These are phyloP conservation scores for Margaritifera margaritifera DNA, from an alignment of 2,888 invertebrate species.

Conservation along the genomic window DNA sequence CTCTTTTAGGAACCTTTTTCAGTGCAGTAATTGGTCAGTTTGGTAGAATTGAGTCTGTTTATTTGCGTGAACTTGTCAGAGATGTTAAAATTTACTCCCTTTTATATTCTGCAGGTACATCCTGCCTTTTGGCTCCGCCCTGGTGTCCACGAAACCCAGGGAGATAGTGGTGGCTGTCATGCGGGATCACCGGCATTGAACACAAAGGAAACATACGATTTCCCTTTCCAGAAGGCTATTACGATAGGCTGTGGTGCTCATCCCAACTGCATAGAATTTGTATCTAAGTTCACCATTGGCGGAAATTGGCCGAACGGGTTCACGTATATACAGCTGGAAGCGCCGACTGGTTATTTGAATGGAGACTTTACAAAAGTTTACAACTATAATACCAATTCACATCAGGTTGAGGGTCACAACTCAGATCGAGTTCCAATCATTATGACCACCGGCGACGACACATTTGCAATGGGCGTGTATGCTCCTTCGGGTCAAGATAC, in stretches of 20 bases:
- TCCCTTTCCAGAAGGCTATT: constrained; percentile 34
- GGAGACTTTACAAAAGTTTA: constrained; percentile 24
- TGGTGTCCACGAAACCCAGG: constrained; percentile 11
- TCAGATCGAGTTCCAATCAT: constrained; percentile 19
- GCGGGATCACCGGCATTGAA: constrained; percentile 21
- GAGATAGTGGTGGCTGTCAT: constrained; percentile 2
- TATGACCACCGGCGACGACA: constrained; percentile 22
- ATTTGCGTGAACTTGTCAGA: too few species aligned
- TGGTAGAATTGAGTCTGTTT: too few species aligned
- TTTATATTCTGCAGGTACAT: constrained; percentile 16
- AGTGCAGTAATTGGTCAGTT: too few species aligned
- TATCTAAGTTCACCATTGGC: constrained; percentile 32
- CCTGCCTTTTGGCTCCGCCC: constrained; percentile 33
- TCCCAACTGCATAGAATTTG: constrained; percentile 25
- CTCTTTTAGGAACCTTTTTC: too few species aligned
- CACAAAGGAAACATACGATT: constrained; percentile 20
- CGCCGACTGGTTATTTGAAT: constrained; percentile 35
- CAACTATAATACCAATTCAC: constrained; percentile 17
- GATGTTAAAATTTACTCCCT: not conserved
- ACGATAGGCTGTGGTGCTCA: constrained; percentile 31
- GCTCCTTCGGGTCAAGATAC: constrained; percentile 30
- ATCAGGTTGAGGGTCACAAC: constrained; percentile 12
- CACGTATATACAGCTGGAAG: constrained; percentile 26
- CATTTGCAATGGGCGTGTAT: constrained; percentile 34
- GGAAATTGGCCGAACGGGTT: constrained; percentile 32